These are phyloP conservation scores for Dasyprocta punctata DNA, from an alignment of 2,113 vertebrate species.

Conservation along the genomic window DNA sequence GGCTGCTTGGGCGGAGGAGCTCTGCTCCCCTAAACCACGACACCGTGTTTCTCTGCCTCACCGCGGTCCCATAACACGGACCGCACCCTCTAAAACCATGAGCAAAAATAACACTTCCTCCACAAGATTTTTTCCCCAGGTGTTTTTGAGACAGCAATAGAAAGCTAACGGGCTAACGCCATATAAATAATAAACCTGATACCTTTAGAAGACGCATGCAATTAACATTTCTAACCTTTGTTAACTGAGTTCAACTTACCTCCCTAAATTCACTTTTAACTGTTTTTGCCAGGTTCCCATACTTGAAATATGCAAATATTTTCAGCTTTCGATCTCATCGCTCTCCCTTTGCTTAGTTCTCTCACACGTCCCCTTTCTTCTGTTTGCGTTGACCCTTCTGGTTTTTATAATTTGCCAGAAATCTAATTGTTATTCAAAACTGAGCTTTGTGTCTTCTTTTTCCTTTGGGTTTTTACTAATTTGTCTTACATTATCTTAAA, in stretches of 20 bases:
- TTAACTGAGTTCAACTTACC: neutral
- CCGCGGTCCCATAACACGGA: neutral
- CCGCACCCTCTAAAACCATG: neutral
- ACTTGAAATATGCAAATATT: neutral
- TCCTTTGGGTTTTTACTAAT: neutral
- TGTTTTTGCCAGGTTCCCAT: too few relatives aligned
- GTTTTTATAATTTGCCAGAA: neutral
- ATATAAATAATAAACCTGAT: neutral
- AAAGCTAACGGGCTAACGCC: neutral
- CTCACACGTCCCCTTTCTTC: neutral
- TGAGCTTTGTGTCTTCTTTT: neutral
- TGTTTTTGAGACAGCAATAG: neutral
- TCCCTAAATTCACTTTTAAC: neutral
- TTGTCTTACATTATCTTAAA: neutral
- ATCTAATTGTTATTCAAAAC: neutral
- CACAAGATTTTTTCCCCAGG: neutral
- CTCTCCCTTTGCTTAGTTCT: neutral
- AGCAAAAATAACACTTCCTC: neutral
- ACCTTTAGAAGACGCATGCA: neutral
- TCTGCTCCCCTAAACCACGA: neutral
- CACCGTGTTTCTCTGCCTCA: neutral
- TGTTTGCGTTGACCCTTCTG: neutral
- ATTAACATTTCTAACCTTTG: too few relatives aligned
- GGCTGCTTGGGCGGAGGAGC: neutral
- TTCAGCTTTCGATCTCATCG: neutral